phyloP scores from a whole-genome alignment of 2,113 vertebrate species.

The Crotalus helleri region DNA sequence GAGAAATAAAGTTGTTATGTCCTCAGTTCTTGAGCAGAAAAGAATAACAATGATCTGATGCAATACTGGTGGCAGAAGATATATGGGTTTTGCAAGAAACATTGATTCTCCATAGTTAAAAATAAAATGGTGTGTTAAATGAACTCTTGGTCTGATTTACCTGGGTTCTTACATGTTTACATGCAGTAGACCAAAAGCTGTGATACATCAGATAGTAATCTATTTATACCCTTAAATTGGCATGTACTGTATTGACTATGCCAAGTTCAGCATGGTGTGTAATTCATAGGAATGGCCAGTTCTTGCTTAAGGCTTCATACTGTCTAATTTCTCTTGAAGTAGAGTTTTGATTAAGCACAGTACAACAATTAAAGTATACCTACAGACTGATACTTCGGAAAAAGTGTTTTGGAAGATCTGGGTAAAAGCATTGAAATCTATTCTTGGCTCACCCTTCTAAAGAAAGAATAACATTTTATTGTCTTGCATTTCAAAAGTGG shows the following conservation, averaged over 20 bases:
- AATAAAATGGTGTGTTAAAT: too few relatives aligned
- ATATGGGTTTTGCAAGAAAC: not conserved
- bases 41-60: not conserved
- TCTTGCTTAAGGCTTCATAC: not conserved
- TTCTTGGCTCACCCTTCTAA: not conserved
- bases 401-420: not conserved
- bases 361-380: not conserved
- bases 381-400: not conserved
- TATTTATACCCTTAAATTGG: not conserved
- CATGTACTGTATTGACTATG: not conserved
- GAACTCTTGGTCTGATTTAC: not conserved
- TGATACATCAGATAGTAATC: not conserved
- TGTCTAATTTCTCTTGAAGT: constrained; percentile 10
- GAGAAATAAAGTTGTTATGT: not conserved
- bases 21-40: not conserved
- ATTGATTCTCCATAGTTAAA: not conserved
- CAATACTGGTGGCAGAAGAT: not conserved
- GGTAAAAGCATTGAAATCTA: not conserved
- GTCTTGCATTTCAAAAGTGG: constrained; percentile 36
- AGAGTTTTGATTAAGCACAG: not conserved
- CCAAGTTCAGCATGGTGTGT: not conserved
- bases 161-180: too few relatives aligned
- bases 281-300: not conserved
- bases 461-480: constrained; percentile 30
- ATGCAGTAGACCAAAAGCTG: not conserved